A percentile compares a stretch with the other conserved stretches of the same genome.
These are phyloP conservation scores for Eristalis arbustorum DNA, from an alignment of 2,888 invertebrate species.

Conservation along the genomic window DNA sequence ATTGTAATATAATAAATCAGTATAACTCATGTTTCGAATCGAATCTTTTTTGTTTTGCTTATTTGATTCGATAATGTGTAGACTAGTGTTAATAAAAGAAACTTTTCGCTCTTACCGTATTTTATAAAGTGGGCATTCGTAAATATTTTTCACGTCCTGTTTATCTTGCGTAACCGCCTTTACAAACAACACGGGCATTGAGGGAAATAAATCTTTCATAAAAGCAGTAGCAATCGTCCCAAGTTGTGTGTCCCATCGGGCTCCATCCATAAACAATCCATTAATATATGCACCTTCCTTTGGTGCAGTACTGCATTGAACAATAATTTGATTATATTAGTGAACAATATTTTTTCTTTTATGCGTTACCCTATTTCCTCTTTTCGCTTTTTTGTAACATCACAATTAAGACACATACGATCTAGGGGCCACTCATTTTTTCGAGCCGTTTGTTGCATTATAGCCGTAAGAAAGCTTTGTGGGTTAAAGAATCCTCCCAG, in stretches of 20 bases:
- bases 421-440: constrained; percentile 98
- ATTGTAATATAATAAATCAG: no score
- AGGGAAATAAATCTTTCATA: constrained; percentile 93
- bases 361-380: constrained; percentile 88
- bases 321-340: not conserved
- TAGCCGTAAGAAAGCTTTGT: constrained; percentile 96
- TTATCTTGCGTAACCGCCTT: constrained; percentile 94
- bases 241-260: constrained; percentile 91
- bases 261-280: constrained; percentile 95
- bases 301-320: constrained; percentile 85
- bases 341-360: not conserved
- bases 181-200: constrained; percentile 94
- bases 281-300: constrained; percentile 95
- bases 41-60: no score
- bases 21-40: no score
- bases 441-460: constrained; percentile 98
- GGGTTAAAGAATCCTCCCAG: constrained; percentile 98
- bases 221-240: constrained; percentile 91
- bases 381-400: constrained; percentile 93
- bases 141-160: constrained; percentile 91
- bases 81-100: no score
- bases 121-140: constrained; percentile 97
- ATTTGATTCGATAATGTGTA: no score
- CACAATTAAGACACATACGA: constrained; percentile 96
- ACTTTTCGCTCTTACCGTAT: constrained; percentile 82